A percentile compares a stretch with the other conserved stretches of the same genome.
These are phyloP conservation scores for Notothenia rossii DNA, from an alignment of 2,113 vertebrate genomes.

Conservation along the genomic window DNA sequence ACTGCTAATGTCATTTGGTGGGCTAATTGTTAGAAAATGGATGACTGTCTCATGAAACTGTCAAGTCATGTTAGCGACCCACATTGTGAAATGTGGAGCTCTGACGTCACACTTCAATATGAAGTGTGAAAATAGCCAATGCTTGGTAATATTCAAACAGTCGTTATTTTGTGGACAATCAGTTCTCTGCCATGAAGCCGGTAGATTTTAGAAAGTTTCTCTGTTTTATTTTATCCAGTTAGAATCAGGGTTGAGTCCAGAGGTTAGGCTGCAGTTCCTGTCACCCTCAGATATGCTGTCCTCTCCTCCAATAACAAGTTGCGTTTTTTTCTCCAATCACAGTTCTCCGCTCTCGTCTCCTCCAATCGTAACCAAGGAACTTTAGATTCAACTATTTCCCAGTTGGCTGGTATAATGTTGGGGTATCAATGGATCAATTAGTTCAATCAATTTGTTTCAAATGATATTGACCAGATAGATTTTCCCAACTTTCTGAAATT, in stretches of 20 bases:
- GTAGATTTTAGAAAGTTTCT: constrained; percentile 17
- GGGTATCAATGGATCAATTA: constrained; percentile 14
- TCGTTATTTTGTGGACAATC: constrained; percentile 10
- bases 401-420: constrained; percentile 54
- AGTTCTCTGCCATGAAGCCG: constrained; percentile 24
- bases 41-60: constrained; percentile 61
- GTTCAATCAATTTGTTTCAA: constrained; percentile 27
- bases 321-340: constrained; percentile 52
- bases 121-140: constrained; percentile 18
- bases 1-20: constrained; percentile 58
- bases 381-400: constrained; percentile 54
- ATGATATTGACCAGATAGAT: constrained; percentile 53
- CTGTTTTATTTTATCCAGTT: constrained; percentile 41
- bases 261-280: constrained; percentile 70
- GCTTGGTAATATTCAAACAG: constrained; percentile 11
- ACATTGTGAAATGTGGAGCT: constrained; percentile 61
- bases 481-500: constrained; percentile 40
- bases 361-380: constrained; percentile 74
- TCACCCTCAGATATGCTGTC: constrained; percentile 65
- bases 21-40: constrained; percentile 69
- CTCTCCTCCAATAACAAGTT: constrained; percentile 62
- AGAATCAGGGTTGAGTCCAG: constrained; percentile 48
- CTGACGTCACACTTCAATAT: constrained; percentile 52
- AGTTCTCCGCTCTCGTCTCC: constrained; percentile 72
- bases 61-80: constrained; percentile 53